phyloP scores from a whole-genome alignment of 1,140 invertebrate genomes.

The Zaprionus vittiger region DNA sequence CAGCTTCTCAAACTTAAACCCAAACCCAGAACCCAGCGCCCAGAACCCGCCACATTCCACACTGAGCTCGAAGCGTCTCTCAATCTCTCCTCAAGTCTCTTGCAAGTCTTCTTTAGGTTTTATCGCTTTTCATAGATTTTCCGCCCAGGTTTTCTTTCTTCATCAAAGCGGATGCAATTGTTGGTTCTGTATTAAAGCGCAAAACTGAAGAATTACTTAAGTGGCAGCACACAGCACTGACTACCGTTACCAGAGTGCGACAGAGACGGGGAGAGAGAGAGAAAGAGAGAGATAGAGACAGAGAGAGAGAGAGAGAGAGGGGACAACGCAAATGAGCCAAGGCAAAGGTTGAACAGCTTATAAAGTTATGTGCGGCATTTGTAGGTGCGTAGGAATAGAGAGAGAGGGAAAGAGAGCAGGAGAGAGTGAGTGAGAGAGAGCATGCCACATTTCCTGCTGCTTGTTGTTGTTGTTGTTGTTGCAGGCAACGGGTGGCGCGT shows the following conservation, averaged over 20 bases:
- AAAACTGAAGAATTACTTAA: slow-evolving; percentile 55
- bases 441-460: slow-evolving; percentile 51
- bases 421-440: not conserved
- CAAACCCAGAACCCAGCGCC: not conserved
- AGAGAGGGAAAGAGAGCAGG: not conserved
- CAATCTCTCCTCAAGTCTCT: slow-evolving; percentile 13
- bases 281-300: not conserved
- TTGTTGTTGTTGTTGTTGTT: slow-evolving; percentile 32
- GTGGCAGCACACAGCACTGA: slow-evolving; percentile 45
- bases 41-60: slow-evolving; percentile 32
- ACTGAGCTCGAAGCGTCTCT: slow-evolving; percentile 29
- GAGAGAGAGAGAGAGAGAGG: not conserved
- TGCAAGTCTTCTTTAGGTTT: slow-evolving; percentile 49
- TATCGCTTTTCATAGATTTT: slow-evolving; percentile 81
- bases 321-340: slow-evolving; percentile 42
- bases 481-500: slow-evolving; percentile 34
- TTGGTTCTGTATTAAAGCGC: slow-evolving; percentile 26
- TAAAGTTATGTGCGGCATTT: slow-evolving; percentile 36
- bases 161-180: slow-evolving; percentile 11
- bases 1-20: not conserved
- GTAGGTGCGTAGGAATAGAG: slow-evolving; percentile 20
- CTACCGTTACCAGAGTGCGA: slow-evolving; percentile 61
- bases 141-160: slow-evolving; percentile 37
- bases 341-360: slow-evolving; percentile 35
- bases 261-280: not conserved